Percentiles rank a stretch among this genome's conserved stretches.
Conservation (phyloP, 2,113 vertebrate genomes). For the Stegostoma tigrinum region DNA sequence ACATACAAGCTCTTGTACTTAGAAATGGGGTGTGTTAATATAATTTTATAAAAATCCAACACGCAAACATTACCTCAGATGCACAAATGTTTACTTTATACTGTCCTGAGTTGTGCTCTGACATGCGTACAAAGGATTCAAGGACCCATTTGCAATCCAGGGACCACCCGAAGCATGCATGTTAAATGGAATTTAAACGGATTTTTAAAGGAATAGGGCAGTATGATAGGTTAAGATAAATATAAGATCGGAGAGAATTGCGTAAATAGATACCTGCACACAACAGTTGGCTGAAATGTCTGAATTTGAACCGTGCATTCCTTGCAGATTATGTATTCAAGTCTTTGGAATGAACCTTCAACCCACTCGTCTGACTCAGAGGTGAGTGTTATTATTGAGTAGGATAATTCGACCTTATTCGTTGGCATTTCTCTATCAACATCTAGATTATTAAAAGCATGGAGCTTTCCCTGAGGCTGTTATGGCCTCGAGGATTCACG, state of each 20-base stretch:
- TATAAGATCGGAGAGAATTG: too few species aligned
- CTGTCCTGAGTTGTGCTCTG: too few species aligned
- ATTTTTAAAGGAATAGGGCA: background rate
- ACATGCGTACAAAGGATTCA: too few species aligned
- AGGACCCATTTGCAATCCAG: too few species aligned
- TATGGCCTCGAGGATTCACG: background rate
- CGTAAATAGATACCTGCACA: background rate
- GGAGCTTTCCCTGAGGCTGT: background rate
- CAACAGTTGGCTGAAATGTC: background rate
- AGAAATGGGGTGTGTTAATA: too few species aligned
- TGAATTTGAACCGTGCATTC: background rate
- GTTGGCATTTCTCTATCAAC: background rate
- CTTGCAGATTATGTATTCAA: background rate
- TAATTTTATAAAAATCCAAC: too few species aligned
- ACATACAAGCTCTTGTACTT: too few species aligned
- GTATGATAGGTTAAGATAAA: too few species aligned
- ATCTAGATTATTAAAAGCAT: background rate
- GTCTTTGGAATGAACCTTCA: background rate
- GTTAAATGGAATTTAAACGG: too few species aligned
- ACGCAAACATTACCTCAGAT: too few species aligned
- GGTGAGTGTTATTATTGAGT: background rate
- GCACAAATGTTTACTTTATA: too few species aligned
- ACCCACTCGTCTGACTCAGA: background rate
- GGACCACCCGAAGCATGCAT: too few species aligned
- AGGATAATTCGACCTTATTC: background rate